These are phyloP conservation scores for Teleogryllus occipitalis DNA, from an alignment of 1,140 invertebrate species.

Conservation along the genomic window DNA sequence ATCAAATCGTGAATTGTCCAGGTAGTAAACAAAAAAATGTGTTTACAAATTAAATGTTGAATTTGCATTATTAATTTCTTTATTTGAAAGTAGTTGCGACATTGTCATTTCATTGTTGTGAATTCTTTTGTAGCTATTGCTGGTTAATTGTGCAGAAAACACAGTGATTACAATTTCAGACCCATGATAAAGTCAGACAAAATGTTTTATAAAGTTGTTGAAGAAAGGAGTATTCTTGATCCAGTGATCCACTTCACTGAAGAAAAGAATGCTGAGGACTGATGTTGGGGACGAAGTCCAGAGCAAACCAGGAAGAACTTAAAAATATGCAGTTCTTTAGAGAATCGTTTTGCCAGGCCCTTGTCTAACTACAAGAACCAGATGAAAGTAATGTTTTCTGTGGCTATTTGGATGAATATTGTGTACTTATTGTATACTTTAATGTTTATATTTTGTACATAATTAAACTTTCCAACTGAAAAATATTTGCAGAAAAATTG, in stretches of 20 bases:
- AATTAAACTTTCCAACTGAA: not conserved
- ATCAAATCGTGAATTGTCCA: too few relatives aligned
- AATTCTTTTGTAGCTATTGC: too few relatives aligned
- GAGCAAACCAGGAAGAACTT: not conserved
- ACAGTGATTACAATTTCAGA: not conserved
- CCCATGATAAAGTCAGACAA: not conserved
- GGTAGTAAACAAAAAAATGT: too few relatives aligned
- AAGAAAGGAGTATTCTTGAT: not conserved
- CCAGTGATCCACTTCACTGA: not conserved
- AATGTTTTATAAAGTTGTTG: not conserved
- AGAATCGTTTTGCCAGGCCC: not conserved
- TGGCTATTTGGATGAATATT: not conserved
- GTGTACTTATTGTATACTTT: not conserved
- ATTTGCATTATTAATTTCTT: too few relatives aligned
- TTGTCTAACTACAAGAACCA: constrained; percentile 6
- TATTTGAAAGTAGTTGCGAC: too few relatives aligned
- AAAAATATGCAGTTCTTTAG: not conserved
- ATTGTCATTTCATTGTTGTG: too few relatives aligned
- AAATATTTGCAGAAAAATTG: not conserved
- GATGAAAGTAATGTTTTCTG: constrained; percentile 3
- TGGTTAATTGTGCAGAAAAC: too few relatives aligned
- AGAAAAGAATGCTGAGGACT: not conserved
- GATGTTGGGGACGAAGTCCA: too few relatives aligned
- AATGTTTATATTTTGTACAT: not conserved
- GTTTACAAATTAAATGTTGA: too few relatives aligned